Base-by-base conservation (phyloP, 2,797 vertebrate species). In the Balearica regulorum region DNA sequence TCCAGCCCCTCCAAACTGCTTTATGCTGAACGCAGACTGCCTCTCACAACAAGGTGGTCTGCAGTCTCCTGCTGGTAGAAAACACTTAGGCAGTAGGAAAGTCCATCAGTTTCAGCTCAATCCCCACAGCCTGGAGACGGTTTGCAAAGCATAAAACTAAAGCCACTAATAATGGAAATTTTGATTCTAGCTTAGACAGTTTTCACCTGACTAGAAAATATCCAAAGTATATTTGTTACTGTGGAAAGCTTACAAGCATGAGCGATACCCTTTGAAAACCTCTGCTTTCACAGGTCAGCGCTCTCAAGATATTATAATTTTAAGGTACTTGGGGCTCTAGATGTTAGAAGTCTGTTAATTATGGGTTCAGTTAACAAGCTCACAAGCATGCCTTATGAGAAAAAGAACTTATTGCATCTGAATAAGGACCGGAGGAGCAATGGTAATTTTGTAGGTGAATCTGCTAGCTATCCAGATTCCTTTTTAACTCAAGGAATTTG, bases 401-500 rank as follows among this genome's bases (percentile, higher is more conserved):
- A 92, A 87, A 51, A 76, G 13, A 84, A 68, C 19, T 80, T 72
- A 35, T 37, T 69, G 95, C 66, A 76, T 60, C 93, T 89, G 49
- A 93, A 35, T 33, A 83, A 77, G n/a, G 66, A 85, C 13, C 18
- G 61, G 20, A 83, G 46, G 11, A 60, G 24, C 26, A 70, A 75
- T 44, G 20, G 80, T 71, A 88, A 78, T 82, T 94, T 86, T 81
- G 46, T 39, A 78, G n/a, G 57, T 90, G 69, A 95, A 86, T 71
- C 65, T 89, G 83, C 79, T 69, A 94, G 68, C 58, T 90, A 71
- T 49, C 49, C 61, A 93, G 82, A 80, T 44, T 79, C 9, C 68
- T 90, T 94, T 96, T 93, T 87, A 89, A 87, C 51, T 92, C 65
- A 77, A 86, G n/a, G 37, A 95, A 90, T 69, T 82, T 78, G 62